Conservation (phyloP, 2,113 vertebrate species). For the Proterorhinus semilunaris region DNA sequence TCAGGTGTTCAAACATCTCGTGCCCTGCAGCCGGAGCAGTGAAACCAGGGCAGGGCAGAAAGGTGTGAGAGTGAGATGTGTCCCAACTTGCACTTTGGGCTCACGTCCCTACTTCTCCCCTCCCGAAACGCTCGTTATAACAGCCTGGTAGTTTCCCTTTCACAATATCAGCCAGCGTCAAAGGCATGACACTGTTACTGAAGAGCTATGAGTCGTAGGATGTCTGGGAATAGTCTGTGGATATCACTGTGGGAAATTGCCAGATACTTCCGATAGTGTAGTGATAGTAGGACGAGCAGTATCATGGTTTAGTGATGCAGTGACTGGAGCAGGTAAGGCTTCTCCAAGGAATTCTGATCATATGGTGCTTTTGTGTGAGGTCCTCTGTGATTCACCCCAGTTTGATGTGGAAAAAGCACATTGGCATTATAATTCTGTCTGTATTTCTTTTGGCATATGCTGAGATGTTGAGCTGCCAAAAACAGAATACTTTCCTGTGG, state of each 20-base stretch:
- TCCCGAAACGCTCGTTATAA: conserved; percentile 71
- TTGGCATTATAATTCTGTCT: conserved; percentile 61
- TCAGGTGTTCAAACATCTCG: conserved; percentile 43
- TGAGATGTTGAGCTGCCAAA: conserved; percentile 57
- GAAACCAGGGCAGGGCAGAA: conserved; percentile 64
- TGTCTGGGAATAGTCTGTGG: conserved; percentile 24
- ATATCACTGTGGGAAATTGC: conserved; percentile 42
- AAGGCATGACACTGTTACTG: conserved; percentile 48
- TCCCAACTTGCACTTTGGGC: conserved; percentile 72
- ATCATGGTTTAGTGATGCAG: conserved; percentile 38
- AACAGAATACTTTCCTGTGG: conserved; percentile 66
- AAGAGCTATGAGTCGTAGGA: conserved; percentile 34
- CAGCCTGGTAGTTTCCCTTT: conserved; percentile 64
- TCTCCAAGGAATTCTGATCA: conserved; percentile 32
- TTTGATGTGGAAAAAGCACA: conserved; percentile 64
- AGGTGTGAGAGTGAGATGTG: conserved; percentile 74
- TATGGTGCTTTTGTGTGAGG: conserved; percentile 61
- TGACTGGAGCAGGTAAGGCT: conserved; percentile 59
- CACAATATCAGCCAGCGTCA: conserved; percentile 53
- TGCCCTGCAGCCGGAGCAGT: conserved; percentile 48
- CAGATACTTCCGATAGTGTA: conserved; percentile 15
- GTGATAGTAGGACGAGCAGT: conserved; percentile 14
- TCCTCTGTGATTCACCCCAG: conserved; percentile 54
- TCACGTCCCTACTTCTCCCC: conserved; percentile 61
- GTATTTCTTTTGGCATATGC: conserved; percentile 67